Evolutionary conservation across 2,797 vertebrate species (phyloP).

Genomic region (Podarcis lilfordi): DNA sequence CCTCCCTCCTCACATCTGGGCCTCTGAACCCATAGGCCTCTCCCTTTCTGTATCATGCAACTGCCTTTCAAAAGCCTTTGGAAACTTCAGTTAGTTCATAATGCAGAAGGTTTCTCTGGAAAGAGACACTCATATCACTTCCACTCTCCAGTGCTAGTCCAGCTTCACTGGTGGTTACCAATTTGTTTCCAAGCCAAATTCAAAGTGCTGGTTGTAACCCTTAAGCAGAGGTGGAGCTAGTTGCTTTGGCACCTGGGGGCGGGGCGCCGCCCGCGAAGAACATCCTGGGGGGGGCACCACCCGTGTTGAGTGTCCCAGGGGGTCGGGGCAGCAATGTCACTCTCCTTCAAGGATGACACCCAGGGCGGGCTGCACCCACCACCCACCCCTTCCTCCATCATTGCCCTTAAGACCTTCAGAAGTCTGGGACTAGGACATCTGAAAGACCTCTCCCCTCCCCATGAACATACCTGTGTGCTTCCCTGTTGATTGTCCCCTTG

Average conservation of each 20-base stretch:
- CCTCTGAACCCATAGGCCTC: too few species aligned
- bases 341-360: too few species aligned
- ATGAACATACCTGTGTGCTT: background rate
- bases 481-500: background rate
- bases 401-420: background rate
- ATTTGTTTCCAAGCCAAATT: background rate
- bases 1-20: too few species aligned
- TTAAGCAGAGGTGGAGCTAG: too few species aligned
- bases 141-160: background rate
- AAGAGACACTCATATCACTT: background rate
- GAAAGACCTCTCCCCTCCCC: background rate
- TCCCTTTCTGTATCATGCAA: background rate
- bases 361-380: too few species aligned
- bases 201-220: background rate
- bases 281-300: too few species aligned
- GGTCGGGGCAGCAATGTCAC: too few species aligned
- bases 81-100: background rate
- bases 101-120: background rate
- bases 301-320: too few species aligned
- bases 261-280: rapidly evolving
- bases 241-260: too few species aligned
- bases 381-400: too few species aligned
- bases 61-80: background rate
- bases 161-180: background rate
- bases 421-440: background rate